Conservation (phyloP, 1,140 invertebrate species). For the Saccostrea echinata region DNA sequence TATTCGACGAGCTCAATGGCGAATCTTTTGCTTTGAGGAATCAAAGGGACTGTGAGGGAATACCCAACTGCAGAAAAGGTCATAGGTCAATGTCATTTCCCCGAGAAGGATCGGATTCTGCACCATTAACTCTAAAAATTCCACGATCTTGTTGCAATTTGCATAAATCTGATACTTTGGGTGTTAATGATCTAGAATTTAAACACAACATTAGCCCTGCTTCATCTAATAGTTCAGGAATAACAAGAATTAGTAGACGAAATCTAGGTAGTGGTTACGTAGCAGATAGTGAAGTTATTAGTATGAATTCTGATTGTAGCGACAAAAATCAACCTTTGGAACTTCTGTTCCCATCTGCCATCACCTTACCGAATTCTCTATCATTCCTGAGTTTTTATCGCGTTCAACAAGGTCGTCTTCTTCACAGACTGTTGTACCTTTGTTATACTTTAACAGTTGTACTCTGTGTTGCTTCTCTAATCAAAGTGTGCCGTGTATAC, state of each 20-base stretch:
- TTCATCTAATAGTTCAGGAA: conserved; percentile 24
- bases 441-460: background rate
- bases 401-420: background rate
- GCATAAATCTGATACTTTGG: background rate
- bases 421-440: background rate
- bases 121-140: background rate
- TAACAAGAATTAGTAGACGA: background rate
- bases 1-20: background rate
- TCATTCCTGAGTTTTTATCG: conserved; percentile 30
- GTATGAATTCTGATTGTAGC: background rate
- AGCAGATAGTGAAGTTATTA: conserved; percentile 30
- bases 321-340: background rate
- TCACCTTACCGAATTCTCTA: background rate
- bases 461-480: background rate
- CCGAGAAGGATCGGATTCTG: background rate
- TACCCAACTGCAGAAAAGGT: background rate
- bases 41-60: background rate
- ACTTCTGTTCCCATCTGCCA: background rate
- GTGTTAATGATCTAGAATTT: background rate
- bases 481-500: background rate
- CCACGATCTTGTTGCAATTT: conserved; percentile 15
- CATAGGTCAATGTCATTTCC: conserved; percentile 24
- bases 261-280: conserved; percentile 28
- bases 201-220: background rate
- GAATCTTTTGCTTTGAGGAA: background rate